Base-by-base conservation (phyloP, 2,797 vertebrate species). In the Helostoma temminkii region DNA sequence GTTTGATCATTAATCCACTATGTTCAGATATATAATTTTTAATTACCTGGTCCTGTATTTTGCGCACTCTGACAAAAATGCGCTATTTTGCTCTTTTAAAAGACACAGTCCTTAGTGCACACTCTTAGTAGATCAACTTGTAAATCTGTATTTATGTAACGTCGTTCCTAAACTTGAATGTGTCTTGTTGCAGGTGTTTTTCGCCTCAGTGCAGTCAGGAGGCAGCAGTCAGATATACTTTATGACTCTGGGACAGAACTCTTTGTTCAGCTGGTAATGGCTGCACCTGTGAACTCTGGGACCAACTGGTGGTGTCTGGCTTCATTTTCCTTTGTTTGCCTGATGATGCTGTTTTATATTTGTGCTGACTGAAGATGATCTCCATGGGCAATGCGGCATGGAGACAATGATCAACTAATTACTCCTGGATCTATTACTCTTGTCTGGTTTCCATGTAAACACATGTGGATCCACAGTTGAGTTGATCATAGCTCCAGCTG, bases 151-250 rank as follows among this genome's bases (percentile, higher is more conserved):
- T 34, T 34, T 8, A 8, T 34, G 32, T 1, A 12, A 34, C 6
- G 2, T 8, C 6, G 7, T 30, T n/a, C 10, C 49, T 74, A 11
- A 62, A 22, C 4, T 9, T 43, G 32, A 1, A 0, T 70, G 1
- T 32, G 43, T 75, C 58, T 71, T 39, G 56, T 74, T 66, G 83
- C 93, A 98, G 97, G 95, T 98, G 41, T 98, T 98, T 88, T 98
- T 99, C 73, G 95, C 96, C n/a, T 98, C 97, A 0, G 94, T 95
- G 47, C 95, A 96, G 87, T 95, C 93, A 6, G 96, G 96, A 66
- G 95, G 88, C 83, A 95, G 95, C 94, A 98, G 96, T 91, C 96
- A 97, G 91, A 96, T 98, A 89, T 99, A 98, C 88, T 97, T 97
- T 83, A 98, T 99, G 97, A 98, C 96, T 49, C 94, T 98, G 19